A percentile compares a stretch with the other conserved stretches of the same genome.
phyloP scores from a whole-genome alignment of 1,140 invertebrate genomes.

The Drosophila kikkawai region DNA sequence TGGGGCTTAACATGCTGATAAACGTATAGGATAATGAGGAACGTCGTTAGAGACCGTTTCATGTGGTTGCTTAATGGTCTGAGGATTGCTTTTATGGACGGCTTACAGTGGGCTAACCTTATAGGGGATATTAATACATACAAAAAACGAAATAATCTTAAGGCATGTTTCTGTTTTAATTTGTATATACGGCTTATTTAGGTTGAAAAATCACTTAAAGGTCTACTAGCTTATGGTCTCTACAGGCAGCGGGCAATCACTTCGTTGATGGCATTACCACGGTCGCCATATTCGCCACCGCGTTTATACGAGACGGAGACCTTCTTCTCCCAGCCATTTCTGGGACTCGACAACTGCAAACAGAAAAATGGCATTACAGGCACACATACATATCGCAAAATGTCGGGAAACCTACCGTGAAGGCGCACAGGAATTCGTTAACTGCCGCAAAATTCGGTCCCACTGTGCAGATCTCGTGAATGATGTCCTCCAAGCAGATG shows the following conservation, averaged over 20 bases:
- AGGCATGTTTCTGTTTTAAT: slow-evolving; percentile 1
- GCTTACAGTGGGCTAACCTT: slow-evolving; percentile 18
- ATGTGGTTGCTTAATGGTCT: slow-evolving; percentile 69
- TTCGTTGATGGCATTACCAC: slow-evolving; percentile 75
- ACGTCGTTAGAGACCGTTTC: slow-evolving; percentile 70
- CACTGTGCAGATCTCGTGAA: slow-evolving; percentile 84
- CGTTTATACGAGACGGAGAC: slow-evolving; percentile 75
- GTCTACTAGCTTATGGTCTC: slow-evolving; percentile 55
- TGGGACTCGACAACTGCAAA: slow-evolving; percentile 74
- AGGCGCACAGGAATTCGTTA: slow-evolving; percentile 67
- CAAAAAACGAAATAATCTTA: background rate
- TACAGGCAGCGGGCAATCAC: slow-evolving; percentile 77
- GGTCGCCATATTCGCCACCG: slow-evolving; percentile 83
- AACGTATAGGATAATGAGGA: slow-evolving; percentile 71
- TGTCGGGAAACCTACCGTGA: slow-evolving; percentile 49
- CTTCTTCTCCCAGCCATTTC: slow-evolving; percentile 82
- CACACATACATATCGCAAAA: background rate
- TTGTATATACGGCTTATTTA: slow-evolving; percentile 47
- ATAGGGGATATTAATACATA: background rate
- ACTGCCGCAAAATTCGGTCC: slow-evolving; percentile 77
- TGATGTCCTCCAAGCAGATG: slow-evolving; percentile 84
- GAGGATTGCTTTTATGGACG: slow-evolving; percentile 35
- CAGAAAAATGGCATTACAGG: background rate
- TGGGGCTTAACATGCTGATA: slow-evolving; percentile 38
- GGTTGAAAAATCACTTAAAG: slow-evolving; percentile 38